These are phyloP conservation scores for Sinocyclocheilus anophthalmus DNA, from an alignment of 2,113 vertebrate genomes.

Conservation along the genomic window DNA sequence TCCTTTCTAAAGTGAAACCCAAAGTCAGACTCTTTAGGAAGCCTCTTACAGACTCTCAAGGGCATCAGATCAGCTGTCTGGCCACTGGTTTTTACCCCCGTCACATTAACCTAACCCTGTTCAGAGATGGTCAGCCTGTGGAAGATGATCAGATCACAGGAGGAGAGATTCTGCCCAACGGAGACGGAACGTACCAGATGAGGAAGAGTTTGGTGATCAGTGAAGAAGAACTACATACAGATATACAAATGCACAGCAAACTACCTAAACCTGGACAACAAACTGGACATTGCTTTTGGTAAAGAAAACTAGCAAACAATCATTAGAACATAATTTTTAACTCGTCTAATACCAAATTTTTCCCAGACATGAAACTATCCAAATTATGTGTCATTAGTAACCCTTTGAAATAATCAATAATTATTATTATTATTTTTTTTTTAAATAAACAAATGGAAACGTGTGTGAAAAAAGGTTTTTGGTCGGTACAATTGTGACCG, in stretches of 20 bases:
- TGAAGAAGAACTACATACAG: background rate
- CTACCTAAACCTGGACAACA: conserved; percentile 35
- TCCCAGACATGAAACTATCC: too few relatives aligned
- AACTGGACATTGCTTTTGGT: conserved; percentile 24
- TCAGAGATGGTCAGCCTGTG: background rate
- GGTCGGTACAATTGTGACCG: too few relatives aligned
- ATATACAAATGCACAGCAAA: conserved; percentile 20
- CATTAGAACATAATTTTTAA: background rate
- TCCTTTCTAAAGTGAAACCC: background rate
- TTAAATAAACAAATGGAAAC: too few relatives aligned
- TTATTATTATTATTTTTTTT: too few relatives aligned
- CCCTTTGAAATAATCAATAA: too few relatives aligned
- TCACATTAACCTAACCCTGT: conserved; percentile 6
- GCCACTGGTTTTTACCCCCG: conserved; percentile 27
- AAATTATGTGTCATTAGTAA: too few relatives aligned
- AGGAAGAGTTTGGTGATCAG: conserved; percentile 28
- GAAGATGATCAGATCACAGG: conserved; percentile 4
- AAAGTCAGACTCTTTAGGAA: conserved; percentile 28
- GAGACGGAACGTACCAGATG: conserved; percentile 32
- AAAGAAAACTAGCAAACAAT: background rate
- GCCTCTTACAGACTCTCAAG: background rate
- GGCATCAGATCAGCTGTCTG: conserved; percentile 40
- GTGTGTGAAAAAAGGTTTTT: too few relatives aligned
- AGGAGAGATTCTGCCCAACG: conserved; percentile 14
- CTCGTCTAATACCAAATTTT: too few relatives aligned